A percentile compares a stretch with the other conserved stretches of the same genome.
Conservation (phyloP, 2,888 invertebrate genomes). For the Caenorhabditis sp. region DNA sequence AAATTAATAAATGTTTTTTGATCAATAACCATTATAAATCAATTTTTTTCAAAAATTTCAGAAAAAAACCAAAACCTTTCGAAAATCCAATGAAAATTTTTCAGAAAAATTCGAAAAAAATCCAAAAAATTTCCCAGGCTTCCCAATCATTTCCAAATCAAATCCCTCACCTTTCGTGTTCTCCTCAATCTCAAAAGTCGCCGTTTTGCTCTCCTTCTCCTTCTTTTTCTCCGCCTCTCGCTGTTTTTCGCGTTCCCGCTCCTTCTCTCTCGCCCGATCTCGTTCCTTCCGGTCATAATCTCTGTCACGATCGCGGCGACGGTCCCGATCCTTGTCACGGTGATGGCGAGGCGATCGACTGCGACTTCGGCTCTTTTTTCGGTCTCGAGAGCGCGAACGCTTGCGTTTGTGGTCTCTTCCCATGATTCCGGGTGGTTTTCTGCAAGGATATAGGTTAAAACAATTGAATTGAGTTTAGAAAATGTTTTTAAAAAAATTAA, state of each 20-base stretch:
- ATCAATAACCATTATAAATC: background rate
- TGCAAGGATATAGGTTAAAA: background rate
- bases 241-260: constrained; percentile 40
- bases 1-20: no score
- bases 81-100: no score
- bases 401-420: constrained; percentile 47
- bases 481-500: background rate
- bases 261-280: constrained; percentile 38
- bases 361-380: constrained; percentile 52
- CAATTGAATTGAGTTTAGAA: background rate
- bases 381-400: constrained; percentile 53
- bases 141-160: background rate
- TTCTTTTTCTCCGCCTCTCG: constrained; percentile 42
- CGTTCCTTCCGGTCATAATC: constrained; percentile 32
- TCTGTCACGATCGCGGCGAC: constrained; percentile 52
- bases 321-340: constrained; percentile 39
- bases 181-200: constrained; percentile 51
- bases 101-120: no score
- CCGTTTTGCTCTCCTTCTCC: constrained; percentile 39
- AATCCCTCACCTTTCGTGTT: constrained; percentile 21
- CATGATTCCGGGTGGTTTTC: constrained; percentile 21
- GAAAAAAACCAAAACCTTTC: no score
- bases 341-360: constrained; percentile 34
- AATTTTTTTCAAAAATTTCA: background rate
- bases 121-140: no score